A percentile compares a stretch with the other conserved stretches of the same genome.
These are phyloP conservation scores for Leucoraja ocellata DNA, from an alignment of 2,797 vertebrate species.

Conservation along the genomic window DNA sequence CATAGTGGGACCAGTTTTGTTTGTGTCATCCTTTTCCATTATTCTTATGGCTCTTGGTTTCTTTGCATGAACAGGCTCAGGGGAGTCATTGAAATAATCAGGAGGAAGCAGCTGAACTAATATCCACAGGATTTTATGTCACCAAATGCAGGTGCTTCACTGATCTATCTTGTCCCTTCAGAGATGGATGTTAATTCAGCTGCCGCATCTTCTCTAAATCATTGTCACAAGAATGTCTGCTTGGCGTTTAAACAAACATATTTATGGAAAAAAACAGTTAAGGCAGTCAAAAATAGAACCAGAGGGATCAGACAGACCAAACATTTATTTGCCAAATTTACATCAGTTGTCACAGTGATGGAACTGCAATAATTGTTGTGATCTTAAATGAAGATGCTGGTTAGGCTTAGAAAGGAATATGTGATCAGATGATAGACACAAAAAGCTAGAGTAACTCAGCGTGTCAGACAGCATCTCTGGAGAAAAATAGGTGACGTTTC, in stretches of 20 bases:
- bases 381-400: neutral
- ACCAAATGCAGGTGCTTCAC: neutral
- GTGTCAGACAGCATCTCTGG: too few species aligned
- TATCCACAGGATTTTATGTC: neutral
- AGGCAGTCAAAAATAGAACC: neutral
- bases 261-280: too few species aligned
- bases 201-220: neutral
- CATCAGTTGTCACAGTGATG: neutral
- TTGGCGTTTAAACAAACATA: conserved; percentile 4
- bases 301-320: neutral
- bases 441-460: too few species aligned
- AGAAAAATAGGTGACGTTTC: too few species aligned
- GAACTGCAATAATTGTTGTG: neutral
- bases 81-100: neutral
- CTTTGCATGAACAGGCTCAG: neutral
- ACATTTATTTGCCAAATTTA: neutral
- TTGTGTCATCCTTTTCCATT: neutral
- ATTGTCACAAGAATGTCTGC: neutral
- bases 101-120: conserved; percentile 14
- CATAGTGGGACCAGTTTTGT: neutral
- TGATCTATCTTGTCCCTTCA: neutral
- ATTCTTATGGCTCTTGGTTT: neutral
- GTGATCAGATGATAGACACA: neutral
- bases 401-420: neutral
- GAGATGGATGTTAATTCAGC: conserved; percentile 25